phyloP scores from a whole-genome alignment of 2,113 vertebrate genomes.

The Crotalus helleri region DNA sequence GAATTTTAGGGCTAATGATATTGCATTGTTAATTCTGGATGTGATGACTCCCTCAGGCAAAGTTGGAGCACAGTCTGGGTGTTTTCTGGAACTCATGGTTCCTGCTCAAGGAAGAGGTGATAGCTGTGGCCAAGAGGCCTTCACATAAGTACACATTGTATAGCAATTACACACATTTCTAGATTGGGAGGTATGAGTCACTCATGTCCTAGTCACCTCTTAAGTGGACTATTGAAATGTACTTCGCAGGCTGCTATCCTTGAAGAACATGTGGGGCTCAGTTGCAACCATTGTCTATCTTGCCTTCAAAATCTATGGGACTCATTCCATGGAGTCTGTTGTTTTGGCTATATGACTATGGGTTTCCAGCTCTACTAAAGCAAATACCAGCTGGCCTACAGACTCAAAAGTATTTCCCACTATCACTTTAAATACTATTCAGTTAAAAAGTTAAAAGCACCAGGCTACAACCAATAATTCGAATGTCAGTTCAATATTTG shows the following conservation, averaged over 20 bases:
- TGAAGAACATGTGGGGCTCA: background rate
- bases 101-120: background rate
- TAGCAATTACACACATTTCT: background rate
- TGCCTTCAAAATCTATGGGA: background rate
- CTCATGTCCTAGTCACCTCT: background rate
- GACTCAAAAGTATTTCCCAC: background rate
- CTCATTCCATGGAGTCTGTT: background rate
- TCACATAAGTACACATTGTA: background rate
- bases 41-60: background rate
- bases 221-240: background rate
- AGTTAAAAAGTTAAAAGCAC: background rate
- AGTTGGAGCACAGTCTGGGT: background rate
- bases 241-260: background rate
- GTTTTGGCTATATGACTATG: background rate
- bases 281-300: background rate
- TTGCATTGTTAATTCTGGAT: background rate
- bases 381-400: conserved; percentile 13
- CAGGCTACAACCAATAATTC: background rate
- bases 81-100: background rate
- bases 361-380: background rate
- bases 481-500: background rate
- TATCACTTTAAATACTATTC: background rate
- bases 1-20: background rate
- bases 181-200: background rate
- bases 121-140: background rate